Evolutionary conservation across 2,113 vertebrate genomes (phyloP).

Genomic region (Amphilophus citrinellus): DNA sequence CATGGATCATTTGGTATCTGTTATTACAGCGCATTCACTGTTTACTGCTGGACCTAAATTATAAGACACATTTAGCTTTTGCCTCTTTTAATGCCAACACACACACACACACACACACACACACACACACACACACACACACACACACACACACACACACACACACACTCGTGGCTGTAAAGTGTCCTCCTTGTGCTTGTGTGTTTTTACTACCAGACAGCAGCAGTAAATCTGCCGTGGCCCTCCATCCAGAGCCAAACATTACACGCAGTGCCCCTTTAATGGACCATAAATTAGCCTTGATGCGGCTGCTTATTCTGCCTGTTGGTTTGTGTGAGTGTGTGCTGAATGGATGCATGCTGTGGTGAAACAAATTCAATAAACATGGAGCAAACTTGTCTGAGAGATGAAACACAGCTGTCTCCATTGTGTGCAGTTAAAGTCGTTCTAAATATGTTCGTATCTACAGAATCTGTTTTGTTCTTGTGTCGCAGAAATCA

Average conservation of each 20-base stretch:
- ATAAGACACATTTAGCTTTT: not conserved
- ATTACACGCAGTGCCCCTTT: not conserved
- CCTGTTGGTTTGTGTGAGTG: not conserved
- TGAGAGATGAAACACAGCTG: not conserved
- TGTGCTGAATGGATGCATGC: not conserved
- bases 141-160: no score
- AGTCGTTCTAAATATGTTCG: not conserved
- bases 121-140: no score
- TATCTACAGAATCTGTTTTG: not conserved
- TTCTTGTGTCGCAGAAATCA: not conserved
- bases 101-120: not conserved
- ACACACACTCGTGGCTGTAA: not conserved
- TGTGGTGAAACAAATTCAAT: not conserved
- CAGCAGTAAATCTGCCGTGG: not conserved
- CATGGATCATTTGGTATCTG: not conserved
- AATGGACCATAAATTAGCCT: conserved; percentile 14
- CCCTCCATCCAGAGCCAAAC: not conserved
- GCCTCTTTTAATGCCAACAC: not conserved
- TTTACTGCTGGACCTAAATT: not conserved
- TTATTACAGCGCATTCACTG: not conserved
- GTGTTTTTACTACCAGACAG: not conserved
- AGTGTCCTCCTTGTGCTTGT: not conserved
- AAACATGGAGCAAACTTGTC: not conserved
- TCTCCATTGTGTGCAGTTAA: not conserved
- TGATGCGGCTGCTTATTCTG: not conserved